A percentile compares a stretch with the other conserved stretches of the same genome.
Evolutionary conservation across 2,888 invertebrate species (phyloP).

Genomic region (Tyria jacobaeae): DNA sequence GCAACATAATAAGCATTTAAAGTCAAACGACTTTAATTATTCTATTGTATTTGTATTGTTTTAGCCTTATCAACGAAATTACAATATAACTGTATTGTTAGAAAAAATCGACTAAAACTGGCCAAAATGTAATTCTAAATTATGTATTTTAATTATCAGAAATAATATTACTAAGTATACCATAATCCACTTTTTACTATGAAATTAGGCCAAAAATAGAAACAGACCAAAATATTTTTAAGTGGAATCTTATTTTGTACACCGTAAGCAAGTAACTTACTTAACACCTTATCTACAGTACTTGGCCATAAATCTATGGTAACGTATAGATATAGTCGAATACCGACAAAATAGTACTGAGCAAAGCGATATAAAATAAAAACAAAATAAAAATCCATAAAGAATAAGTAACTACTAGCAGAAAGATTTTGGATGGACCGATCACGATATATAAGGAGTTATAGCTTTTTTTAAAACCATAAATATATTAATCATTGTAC

Average conservation of each 20-base stretch:
- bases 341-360: conserved; percentile 66
- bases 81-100: conserved; percentile 59
- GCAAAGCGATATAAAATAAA: conserved; percentile 66
- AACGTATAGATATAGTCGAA: conserved; percentile 78
- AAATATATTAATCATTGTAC: conserved; percentile 78
- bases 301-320: conserved; percentile 84
- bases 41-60: conserved; percentile 72
- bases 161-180: conserved; percentile 57
- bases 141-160: conserved; percentile 57
- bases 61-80: conserved; percentile 69
- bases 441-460: conserved; percentile 57
- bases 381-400: conserved; percentile 39
- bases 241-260: conserved; percentile 74
- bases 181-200: conserved; percentile 51
- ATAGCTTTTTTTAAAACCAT: conserved; percentile 62
- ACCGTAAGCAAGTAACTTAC: conserved; percentile 74
- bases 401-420: conserved; percentile 41
- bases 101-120: conserved; percentile 75
- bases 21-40: conserved; percentile 68
- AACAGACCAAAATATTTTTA: conserved; percentile 46
- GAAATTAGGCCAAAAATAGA: conserved; percentile 68
- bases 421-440: conserved; percentile 71
- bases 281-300: conserved; percentile 76
- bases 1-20: conserved; percentile 79
- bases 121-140: conserved; percentile 61